phyloP scores from a whole-genome alignment of 2,113 vertebrate genomes.

The Trichechus manatus region DNA sequence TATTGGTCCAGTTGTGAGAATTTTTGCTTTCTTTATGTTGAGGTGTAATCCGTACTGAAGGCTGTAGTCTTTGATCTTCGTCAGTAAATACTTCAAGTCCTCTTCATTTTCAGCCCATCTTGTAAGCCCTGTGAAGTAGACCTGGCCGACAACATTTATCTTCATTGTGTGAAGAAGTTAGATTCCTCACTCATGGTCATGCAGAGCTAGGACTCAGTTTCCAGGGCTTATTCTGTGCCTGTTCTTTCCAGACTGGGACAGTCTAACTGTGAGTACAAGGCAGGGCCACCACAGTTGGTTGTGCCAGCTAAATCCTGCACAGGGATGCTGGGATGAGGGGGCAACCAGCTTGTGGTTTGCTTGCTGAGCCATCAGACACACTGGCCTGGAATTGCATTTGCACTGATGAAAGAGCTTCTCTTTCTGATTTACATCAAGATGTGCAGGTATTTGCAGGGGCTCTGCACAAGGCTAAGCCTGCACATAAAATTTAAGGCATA shows the following conservation, averaged over 20 bases:
- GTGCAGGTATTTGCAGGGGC: neutral
- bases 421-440: neutral
- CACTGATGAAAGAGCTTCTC: neutral
- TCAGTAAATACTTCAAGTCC: too few relatives aligned
- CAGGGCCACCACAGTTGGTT: neutral
- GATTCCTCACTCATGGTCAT: neutral
- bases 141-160: neutral
- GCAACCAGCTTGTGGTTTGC: neutral
- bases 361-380: neutral
- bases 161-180: conserved; percentile 11
- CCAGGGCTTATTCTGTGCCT: neutral
- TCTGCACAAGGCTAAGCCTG: neutral
- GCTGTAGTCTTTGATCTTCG: too few relatives aligned
- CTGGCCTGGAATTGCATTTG: neutral
- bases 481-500: neutral
- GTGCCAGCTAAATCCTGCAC: neutral
- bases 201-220: neutral
- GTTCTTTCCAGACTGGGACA: neutral
- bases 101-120: neutral
- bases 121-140: neutral
- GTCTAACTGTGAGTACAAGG: neutral
- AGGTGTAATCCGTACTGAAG: too few relatives aligned
- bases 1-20: too few relatives aligned
- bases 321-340: neutral
- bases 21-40: too few relatives aligned